phyloP scores from a whole-genome alignment of 1,140 invertebrate genomes.

The Drosophila sp. region DNA sequence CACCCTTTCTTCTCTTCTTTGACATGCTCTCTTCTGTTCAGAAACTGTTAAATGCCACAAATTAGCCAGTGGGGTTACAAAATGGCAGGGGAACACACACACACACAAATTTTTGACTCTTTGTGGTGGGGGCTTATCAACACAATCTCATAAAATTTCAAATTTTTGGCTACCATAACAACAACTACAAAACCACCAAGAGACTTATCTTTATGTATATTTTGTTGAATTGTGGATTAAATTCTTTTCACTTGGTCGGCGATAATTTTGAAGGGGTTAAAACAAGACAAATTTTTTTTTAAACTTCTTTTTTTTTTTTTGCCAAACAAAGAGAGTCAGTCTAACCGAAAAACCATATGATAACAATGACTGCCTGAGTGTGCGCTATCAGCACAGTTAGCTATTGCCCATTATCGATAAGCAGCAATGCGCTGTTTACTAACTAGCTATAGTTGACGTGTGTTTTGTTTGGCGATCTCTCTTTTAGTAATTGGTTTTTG shows the following conservation, averaged over 20 bases:
- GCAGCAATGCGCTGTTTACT: slow-evolving; percentile 1
- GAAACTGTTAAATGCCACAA: slow-evolving; percentile 50
- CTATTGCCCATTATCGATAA: slow-evolving; percentile 34
- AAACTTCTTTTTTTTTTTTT: neutral
- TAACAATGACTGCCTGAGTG: slow-evolving; percentile 17
- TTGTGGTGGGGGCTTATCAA: neutral
- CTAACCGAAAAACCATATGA: slow-evolving; percentile 25
- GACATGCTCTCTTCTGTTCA: neutral
- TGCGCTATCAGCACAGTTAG: neutral
- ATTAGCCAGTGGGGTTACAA: slow-evolving; percentile 30
- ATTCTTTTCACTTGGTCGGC: slow-evolving; percentile 54
- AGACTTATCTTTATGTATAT: slow-evolving; percentile 41
- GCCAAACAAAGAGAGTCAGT: slow-evolving; percentile 11
- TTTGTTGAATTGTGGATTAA: slow-evolving; percentile 46
- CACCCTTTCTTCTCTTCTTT: neutral
- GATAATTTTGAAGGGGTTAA: slow-evolving; percentile 27
- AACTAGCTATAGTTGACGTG: neutral
- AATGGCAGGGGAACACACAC: neutral
- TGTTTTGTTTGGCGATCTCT: neutral
- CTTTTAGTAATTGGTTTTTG: slow-evolving; percentile 5
- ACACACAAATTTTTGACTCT: neutral
- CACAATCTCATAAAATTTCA: neutral
- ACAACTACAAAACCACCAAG: slow-evolving; percentile 16
- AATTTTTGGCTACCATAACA: slow-evolving; percentile 1
- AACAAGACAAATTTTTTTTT: slow-evolving; percentile 19